phyloP scores from a whole-genome alignment of 2,797 vertebrate genomes.

The Agapornis canus region DNA sequence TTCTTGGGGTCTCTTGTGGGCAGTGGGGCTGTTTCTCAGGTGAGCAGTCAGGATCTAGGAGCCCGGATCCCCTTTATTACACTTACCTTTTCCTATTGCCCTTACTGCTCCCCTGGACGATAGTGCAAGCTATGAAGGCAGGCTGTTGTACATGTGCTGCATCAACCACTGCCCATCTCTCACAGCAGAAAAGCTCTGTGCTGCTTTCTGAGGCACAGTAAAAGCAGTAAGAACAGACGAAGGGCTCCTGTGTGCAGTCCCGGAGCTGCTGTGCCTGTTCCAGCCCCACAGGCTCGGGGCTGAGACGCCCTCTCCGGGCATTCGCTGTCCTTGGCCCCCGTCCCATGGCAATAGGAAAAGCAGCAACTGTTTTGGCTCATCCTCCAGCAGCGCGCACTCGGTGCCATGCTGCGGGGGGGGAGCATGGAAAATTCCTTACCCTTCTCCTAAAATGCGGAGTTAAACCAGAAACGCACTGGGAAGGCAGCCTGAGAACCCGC shows the following conservation, averaged over 20 bases:
- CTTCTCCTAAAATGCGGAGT: neutral
- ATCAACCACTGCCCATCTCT: neutral
- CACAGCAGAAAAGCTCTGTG: neutral
- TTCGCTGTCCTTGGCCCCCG: neutral
- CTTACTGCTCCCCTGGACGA: neutral
- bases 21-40: neutral
- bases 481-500: neutral
- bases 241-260: neutral
- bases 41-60: neutral
- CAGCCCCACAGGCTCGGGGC: neutral
- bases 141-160: neutral
- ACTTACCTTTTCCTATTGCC: neutral
- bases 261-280: accelerated
- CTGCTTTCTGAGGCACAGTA: neutral
- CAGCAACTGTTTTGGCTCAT: constrained; percentile 47
- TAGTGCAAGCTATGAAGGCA: neutral
- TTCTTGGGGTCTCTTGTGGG: neutral
- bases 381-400: neutral
- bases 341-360: neutral
- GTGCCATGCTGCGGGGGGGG: neutral
- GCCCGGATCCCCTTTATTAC: neutral
- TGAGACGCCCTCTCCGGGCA: neutral
- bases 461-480: neutral
- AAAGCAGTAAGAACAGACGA: neutral
- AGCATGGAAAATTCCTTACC: constrained; percentile 39